phyloP scores from a whole-genome alignment of 2,113 vertebrate species.

The Dunckerocampus dactyliophorus region DNA sequence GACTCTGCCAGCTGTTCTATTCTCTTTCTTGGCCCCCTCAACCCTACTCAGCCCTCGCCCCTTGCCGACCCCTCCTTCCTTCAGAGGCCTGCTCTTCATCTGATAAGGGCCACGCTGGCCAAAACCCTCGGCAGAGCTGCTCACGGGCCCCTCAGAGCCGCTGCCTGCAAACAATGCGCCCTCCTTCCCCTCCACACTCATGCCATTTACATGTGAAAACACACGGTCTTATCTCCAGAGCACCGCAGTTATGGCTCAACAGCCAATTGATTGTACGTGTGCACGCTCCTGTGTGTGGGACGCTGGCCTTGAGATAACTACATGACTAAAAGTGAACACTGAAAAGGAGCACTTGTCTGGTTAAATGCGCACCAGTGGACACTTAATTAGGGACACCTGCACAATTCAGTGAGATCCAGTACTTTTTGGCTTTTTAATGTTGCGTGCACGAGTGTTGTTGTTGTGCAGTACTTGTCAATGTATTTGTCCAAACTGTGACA shows the following conservation, averaged over 20 bases:
- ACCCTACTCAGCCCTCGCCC: conserved; percentile 42
- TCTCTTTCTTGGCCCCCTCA: conserved; percentile 59
- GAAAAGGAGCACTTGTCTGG: conserved; percentile 12
- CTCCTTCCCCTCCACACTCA: conserved; percentile 43
- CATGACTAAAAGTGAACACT: conserved; percentile 15
- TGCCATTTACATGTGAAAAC: conserved; percentile 76
- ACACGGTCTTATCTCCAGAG: conserved; percentile 65
- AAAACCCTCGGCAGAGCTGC: conserved; percentile 56
- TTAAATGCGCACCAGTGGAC: conserved; percentile 1
- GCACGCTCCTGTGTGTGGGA: conserved; percentile 24
- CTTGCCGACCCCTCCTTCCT: conserved; percentile 44
- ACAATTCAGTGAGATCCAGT: not conserved
- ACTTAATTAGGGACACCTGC: conserved; percentile 2
- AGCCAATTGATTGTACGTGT: conserved; percentile 38
- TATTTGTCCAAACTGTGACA: too few species aligned
- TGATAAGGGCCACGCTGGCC: conserved; percentile 68
- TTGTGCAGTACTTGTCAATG: too few species aligned
- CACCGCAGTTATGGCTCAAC: conserved; percentile 58
- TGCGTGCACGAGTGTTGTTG: too few species aligned
- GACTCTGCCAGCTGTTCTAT: conserved; percentile 74
- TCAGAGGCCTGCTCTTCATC: conserved; percentile 72
- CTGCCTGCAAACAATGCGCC: conserved; percentile 58
- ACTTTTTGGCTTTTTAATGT: not conserved
- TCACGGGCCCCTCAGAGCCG: conserved; percentile 44
- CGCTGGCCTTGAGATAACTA: conserved; percentile 30